Evolutionary conservation across 2,113 vertebrate genomes (phyloP), one percentile per base, ranked within the genome.

Genomic region (Ceyx cyanopectus): DNA sequence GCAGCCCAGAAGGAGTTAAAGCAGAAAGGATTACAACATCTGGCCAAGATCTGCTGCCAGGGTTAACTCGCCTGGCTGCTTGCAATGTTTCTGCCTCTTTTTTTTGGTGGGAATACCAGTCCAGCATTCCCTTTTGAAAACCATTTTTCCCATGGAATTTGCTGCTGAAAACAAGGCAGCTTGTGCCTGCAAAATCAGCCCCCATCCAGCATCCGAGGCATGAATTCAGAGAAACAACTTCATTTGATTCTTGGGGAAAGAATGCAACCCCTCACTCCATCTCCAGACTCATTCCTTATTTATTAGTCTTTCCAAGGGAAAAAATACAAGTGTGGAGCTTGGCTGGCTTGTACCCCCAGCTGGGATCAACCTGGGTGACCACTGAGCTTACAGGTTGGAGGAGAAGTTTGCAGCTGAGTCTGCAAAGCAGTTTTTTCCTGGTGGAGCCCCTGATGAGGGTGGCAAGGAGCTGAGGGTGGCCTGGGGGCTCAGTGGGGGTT

Each of bases 1-100:
- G 3, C 1, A 3, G 69, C 83, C 69, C 7, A 21, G 86, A 68
- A 94, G 66, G 90, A 92, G 95, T 96, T 93, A 92, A 96, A 54
- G 30, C 3, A 22, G 4, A 40, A 81, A 65, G 74, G 34, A 78
- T 63, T 41, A 14, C 75, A 73, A 83, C 85, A 93, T 88, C 85
- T 93, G 96, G 88, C 78, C 53, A 60, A 48, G 90, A 65, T 88
- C 76, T 58, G 53, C 79, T 78, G 88, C 88, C 87, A 83, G 85
- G 85, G 85, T 87, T 87, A 83, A 85, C 60, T 74, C 7, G 2
- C 56, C 2, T 4, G 41, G 66, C 77, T 94, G 23, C 30, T 86
- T 56, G 8, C 78, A 70, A 46, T 83, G 87, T 51, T 87, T 94
- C 34, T 89, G 69, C 70, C 40, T 87, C 48, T 85, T 77, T 37